A percentile compares a stretch with the other conserved stretches of the same genome.
Conservation (phyloP, 1,140 invertebrate genomes). For the Battus philenor region DNA sequence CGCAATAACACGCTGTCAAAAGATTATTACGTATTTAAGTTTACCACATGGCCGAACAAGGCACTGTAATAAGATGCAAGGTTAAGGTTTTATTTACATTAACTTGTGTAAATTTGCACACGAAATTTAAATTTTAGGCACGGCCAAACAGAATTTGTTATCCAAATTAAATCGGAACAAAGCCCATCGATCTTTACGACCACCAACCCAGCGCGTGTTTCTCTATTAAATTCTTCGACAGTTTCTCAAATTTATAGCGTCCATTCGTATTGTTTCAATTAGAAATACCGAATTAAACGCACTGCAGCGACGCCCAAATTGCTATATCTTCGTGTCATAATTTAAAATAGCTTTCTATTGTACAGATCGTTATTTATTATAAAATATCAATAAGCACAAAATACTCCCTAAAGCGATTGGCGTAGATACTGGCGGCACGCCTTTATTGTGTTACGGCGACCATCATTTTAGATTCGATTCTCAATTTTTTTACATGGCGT, state of each 20-base stretch:
- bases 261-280: constrained; percentile 67
- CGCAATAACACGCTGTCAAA: no score
- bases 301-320: constrained; percentile 59
- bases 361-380: constrained; percentile 47
- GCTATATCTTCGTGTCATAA: constrained; percentile 39
- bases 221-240: constrained; percentile 47
- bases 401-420: constrained; percentile 45
- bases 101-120: no score
- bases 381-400: constrained; percentile 51
- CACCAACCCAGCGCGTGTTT: constrained; percentile 45
- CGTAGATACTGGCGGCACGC: constrained; percentile 32
- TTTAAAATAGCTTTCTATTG: constrained; percentile 22
- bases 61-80: no score
- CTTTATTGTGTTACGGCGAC: constrained; percentile 44
- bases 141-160: constrained; percentile 24
- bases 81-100: no score
- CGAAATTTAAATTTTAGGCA: not conserved
- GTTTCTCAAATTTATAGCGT: constrained; percentile 48
- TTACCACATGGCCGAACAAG: no score
- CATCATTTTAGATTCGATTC: constrained; percentile 47
- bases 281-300: constrained; percentile 61
- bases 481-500: constrained; percentile 25
- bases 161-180: constrained; percentile 40
- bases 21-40: no score
- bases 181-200: constrained; percentile 44